Percentiles rank a stretch among this genome's conserved stretches.
Conservation (phyloP, 92 coral and sea anemone genomes). For the Epizoanthus ramosus region DNA sequence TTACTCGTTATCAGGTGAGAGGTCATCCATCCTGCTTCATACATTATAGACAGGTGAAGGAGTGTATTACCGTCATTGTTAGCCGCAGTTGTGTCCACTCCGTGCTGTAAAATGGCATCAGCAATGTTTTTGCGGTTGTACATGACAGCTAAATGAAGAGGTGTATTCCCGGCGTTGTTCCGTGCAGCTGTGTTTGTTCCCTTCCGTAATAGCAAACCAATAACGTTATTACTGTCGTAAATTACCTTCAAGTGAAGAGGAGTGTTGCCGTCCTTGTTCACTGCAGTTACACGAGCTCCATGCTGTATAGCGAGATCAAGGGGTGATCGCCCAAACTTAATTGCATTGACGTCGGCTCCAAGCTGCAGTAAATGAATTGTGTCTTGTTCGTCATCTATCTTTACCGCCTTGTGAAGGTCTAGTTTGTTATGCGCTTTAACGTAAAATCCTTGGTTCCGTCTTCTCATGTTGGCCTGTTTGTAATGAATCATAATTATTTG, state of each 20-base stretch:
- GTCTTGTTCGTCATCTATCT: background rate
- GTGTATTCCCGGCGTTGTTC: background rate
- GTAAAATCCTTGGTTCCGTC: too few species aligned
- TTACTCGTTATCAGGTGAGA: too few species aligned
- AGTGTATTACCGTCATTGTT: too few species aligned
- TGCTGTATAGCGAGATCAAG: background rate
- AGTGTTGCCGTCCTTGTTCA: background rate
- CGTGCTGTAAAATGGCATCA: background rate
- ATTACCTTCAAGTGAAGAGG: background rate
- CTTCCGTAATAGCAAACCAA: background rate
- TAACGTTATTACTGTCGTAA: background rate
- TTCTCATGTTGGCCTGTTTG: too few species aligned
- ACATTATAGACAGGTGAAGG: background rate
- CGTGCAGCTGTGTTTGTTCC: background rate
- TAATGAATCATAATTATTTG: too few species aligned
- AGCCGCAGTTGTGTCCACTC: too few species aligned
- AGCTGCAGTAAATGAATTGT: background rate
- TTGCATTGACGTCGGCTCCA: conserved; percentile 15
- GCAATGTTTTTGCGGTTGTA: background rate
- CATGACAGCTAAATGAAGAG: background rate
- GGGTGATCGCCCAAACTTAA: background rate
- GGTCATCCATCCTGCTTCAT: too few species aligned
- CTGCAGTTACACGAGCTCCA: background rate
- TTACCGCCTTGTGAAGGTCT: too few species aligned
- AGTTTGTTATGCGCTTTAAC: too few species aligned